Percentiles rank a stretch among this genome's conserved stretches.
Conservation (phyloP, 1,140 invertebrate genomes). For the Oryzaephilus surinamensis region DNA sequence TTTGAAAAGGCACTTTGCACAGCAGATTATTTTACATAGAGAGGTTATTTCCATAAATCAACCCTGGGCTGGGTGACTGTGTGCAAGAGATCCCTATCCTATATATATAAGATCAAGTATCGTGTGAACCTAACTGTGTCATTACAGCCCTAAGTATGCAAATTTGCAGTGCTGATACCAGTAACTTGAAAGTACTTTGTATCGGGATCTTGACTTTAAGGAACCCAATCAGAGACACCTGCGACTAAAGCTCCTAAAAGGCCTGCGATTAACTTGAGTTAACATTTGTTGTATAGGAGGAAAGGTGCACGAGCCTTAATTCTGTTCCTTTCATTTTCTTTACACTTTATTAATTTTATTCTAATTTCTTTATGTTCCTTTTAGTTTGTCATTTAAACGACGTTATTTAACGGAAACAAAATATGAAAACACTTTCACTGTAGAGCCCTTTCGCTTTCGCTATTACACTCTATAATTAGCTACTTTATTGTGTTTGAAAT, state of each 20-base stretch:
- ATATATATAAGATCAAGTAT: slow-evolving; percentile 20
- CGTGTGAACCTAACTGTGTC: slow-evolving; percentile 15
- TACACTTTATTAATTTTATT: slow-evolving; percentile 18
- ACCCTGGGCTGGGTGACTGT: too few relatives aligned
- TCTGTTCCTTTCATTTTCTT: slow-evolving; percentile 10
- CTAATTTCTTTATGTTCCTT: slow-evolving; percentile 11
- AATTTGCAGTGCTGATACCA: slow-evolving; percentile 12
- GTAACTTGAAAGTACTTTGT: slow-evolving; percentile 10
- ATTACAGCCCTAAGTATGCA: slow-evolving; percentile 13
- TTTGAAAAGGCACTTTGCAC: too few relatives aligned
- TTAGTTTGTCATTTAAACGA: too few relatives aligned
- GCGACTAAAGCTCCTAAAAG: slow-evolving; percentile 11
- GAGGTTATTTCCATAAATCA: slow-evolving; percentile 23
- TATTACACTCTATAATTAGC: too few relatives aligned
- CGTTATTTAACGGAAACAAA: too few relatives aligned
- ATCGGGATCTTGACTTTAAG: slow-evolving; percentile 13
- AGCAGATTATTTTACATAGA: too few relatives aligned
- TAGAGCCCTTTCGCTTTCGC: too few relatives aligned
- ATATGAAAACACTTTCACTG: too few relatives aligned
- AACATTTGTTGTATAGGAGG: too few relatives aligned
- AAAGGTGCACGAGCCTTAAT: too few relatives aligned
- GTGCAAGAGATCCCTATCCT: slow-evolving; percentile 13
- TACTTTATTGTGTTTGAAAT: too few relatives aligned
- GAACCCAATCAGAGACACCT: slow-evolving; percentile 19
- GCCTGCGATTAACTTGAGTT: slow-evolving; percentile 13